Conservation (phyloP, 2,888 invertebrate genomes). For the Chrysodeixis includens region DNA sequence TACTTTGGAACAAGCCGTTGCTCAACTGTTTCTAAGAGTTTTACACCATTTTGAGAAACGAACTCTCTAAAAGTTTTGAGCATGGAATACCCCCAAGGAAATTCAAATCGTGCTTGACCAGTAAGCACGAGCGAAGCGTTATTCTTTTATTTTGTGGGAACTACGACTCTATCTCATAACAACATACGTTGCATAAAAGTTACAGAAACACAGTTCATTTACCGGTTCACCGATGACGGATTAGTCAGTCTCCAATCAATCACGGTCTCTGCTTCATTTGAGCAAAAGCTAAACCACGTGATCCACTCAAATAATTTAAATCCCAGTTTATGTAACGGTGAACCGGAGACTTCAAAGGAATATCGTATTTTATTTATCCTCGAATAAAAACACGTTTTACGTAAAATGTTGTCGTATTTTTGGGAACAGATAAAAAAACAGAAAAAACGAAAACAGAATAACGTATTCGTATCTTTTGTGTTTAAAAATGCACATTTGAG, state of each 20-base stretch:
- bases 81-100: background rate
- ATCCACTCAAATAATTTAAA: slow-evolving; percentile 1
- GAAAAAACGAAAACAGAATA: background rate
- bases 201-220: background rate
- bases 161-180: background rate
- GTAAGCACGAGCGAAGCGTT: background rate
- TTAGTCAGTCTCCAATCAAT: background rate
- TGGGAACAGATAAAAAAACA: background rate
- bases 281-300: background rate
- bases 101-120: background rate
- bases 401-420: background rate
- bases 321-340: slow-evolving; percentile 1
- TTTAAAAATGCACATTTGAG: background rate
- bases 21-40: background rate
- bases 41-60: background rate
- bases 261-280: background rate
- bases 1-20: too few relatives aligned
- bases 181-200: background rate
- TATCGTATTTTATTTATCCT: background rate
- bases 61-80: background rate
- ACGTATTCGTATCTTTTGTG: background rate
- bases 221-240: background rate
- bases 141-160: background rate
- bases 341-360: background rate
- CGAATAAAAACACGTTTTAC: background rate